phyloP scores from a whole-genome alignment of 2,113 vertebrate genomes.

The Toxostoma redivivum region DNA sequence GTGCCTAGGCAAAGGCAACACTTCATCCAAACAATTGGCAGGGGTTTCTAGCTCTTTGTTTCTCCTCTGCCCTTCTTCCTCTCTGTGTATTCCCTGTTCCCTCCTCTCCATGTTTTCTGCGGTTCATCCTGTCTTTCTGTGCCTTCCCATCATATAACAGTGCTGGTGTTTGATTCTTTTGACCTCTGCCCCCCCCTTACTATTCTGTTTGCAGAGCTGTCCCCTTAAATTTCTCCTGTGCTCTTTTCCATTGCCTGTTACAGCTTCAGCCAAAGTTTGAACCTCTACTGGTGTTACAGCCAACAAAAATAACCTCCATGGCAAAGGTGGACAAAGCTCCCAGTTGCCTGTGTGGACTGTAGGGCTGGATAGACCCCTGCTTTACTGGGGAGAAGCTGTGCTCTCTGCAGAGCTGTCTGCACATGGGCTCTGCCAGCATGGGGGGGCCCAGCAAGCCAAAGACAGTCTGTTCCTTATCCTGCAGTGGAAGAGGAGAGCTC shows the following conservation, averaged over 20 bases:
- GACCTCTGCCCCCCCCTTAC: background rate
- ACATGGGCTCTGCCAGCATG: background rate
- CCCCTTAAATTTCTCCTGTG: background rate
- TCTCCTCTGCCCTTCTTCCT: conserved; percentile 12
- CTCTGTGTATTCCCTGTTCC: background rate
- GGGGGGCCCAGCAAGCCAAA: background rate
- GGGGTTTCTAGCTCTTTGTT: conserved; percentile 3
- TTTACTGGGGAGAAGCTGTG: accelerated
- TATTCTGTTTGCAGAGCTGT: background rate
- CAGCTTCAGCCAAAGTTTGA: background rate
- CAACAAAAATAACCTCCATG: background rate
- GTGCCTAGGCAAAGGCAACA: conserved; percentile 26
- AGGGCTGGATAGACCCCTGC: background rate
- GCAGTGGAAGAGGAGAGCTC: background rate
- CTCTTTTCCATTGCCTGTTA: background rate
- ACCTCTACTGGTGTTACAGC: background rate
- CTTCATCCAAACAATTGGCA: conserved; percentile 9
- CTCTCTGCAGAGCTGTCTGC: background rate
- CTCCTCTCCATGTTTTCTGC: background rate
- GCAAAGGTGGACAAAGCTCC: background rate
- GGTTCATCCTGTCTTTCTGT: background rate
- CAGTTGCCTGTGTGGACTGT: background rate
- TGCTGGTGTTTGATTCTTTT: background rate
- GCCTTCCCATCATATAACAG: background rate
- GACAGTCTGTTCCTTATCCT: background rate